Percentiles rank a stretch among this genome's conserved stretches.
Evolutionary conservation across 2,888 invertebrate genomes (phyloP).

Genomic region (Mimachlamys varia): DNA sequence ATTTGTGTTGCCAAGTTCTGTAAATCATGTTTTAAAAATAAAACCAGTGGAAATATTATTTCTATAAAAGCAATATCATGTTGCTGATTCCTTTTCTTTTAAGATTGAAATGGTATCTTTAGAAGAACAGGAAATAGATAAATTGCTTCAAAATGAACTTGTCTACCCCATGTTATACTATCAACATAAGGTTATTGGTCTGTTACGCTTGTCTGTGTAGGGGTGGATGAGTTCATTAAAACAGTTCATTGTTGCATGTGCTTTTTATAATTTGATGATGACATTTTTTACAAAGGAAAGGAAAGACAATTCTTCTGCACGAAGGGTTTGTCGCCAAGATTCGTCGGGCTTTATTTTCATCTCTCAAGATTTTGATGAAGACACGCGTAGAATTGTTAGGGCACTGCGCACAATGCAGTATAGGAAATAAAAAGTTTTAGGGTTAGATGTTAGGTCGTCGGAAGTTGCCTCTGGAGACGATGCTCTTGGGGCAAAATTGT

Average conservation of each 20-base stretch:
- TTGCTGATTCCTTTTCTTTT: too few species aligned
- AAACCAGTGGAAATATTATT: too few species aligned
- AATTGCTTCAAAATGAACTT: too few species aligned
- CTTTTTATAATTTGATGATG: constrained; percentile 27
- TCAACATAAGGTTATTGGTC: not conserved
- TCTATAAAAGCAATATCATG: too few species aligned
- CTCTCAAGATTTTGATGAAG: constrained; percentile 31
- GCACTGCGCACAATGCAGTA: constrained; percentile 79
- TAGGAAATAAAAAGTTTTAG: constrained; percentile 65
- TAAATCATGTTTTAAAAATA: too few species aligned
- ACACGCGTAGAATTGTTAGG: constrained; percentile 55
- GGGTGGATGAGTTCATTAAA: not conserved
- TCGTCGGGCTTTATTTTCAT: constrained; percentile 16
- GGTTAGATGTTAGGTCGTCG: constrained; percentile 59
- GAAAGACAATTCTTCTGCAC: not conserved
- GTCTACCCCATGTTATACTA: not conserved
- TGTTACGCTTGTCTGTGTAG: not conserved
- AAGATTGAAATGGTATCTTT: too few species aligned
- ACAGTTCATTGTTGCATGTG: not conserved
- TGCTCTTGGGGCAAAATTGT: constrained; percentile 38
- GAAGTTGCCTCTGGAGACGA: constrained; percentile 38
- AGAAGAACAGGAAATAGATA: too few species aligned
- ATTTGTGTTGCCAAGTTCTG: too few species aligned
- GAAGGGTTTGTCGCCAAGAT: not conserved
- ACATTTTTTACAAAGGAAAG: constrained; percentile 22